Base-by-base conservation (phyloP, 2,888 invertebrate species). In the Folsomia candida region DNA sequence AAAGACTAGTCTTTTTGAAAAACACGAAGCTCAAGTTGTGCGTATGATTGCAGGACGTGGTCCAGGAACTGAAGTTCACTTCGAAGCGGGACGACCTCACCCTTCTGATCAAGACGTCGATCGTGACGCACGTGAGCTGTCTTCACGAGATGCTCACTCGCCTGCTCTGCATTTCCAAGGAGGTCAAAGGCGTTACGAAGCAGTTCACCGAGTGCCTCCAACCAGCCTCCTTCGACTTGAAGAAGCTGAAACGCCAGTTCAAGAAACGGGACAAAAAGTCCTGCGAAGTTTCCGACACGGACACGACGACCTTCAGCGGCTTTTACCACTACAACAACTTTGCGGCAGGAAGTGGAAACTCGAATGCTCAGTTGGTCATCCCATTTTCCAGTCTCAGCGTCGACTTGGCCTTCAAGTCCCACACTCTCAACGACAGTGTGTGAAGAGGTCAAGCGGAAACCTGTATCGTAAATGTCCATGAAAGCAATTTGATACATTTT, bases 91-190 rank as follows among this genome's bases (percentile, higher is more conserved):
- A 66, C 18, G 69, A 69, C 25, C 61, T 73, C 2, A 28, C 69
- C 20, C 59, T 73, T 1, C 51, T 73, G 37, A 71, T 66, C 51
- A 70, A 71, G 37, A 66, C 63, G 1, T 71, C 67, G n/a, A 68
- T 73, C 24, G 59, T 62, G 18, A 69, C 64, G 22, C 73, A 73
- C 51, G 65, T 73, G 22, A 68, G 61, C 20, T 51, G 47, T 29
- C n/a, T 73, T 1, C 68, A 29, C 1, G 71, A 71, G 1, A 28
- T 68, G 3, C 27, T 67, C n/a, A 14, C 51, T 0, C 37, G 73
- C 22, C 54, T 73, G 0, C 29, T 67, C 1, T 24, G 61, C 25
- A 22, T 68, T 18, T 20, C 66, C 29, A 47, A 63, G n/a, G 66
- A 68, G 59, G 58, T 47, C 2, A 25, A 22, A 18, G 47, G 25